Evolutionary conservation across 2,113 vertebrate species (phyloP).

Genomic region (Edolisoma coerulescens): DNA sequence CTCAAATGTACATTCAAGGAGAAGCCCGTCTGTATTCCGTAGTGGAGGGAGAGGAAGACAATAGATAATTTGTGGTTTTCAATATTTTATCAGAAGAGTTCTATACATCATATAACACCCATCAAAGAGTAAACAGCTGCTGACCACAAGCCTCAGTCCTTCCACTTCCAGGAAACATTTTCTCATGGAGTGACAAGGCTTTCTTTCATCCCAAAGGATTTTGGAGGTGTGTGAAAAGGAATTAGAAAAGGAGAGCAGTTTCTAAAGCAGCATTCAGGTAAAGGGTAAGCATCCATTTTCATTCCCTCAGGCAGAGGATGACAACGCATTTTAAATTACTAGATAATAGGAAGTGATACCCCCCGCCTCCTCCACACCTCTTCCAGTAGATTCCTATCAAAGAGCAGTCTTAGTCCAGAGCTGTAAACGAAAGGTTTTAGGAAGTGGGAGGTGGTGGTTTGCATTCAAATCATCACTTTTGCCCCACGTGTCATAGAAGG

Average conservation of each 20-base stretch:
- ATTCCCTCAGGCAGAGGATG: not conserved
- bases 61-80: not conserved
- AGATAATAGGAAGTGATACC: not conserved
- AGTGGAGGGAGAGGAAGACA: not conserved
- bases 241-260: not conserved
- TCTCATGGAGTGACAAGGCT: not conserved
- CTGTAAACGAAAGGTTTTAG: not conserved
- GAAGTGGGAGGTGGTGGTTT: not conserved
- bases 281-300: not conserved
- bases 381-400: not conserved
- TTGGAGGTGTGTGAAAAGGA: not conserved
- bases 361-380: not conserved
- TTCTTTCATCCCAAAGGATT: not conserved
- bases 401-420: not conserved
- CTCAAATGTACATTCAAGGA: rapidly evolving
- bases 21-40: not conserved
- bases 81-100: not conserved
- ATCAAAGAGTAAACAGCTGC: not conserved
- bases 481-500: not conserved
- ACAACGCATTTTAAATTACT: not conserved
- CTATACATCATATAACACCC: too few species aligned
- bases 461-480: not conserved
- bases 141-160: not conserved
- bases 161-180: not conserved
- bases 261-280: not conserved